Base-by-base conservation (phyloP, 2,113 vertebrate species). In the Malurus alboscapulatus region DNA sequence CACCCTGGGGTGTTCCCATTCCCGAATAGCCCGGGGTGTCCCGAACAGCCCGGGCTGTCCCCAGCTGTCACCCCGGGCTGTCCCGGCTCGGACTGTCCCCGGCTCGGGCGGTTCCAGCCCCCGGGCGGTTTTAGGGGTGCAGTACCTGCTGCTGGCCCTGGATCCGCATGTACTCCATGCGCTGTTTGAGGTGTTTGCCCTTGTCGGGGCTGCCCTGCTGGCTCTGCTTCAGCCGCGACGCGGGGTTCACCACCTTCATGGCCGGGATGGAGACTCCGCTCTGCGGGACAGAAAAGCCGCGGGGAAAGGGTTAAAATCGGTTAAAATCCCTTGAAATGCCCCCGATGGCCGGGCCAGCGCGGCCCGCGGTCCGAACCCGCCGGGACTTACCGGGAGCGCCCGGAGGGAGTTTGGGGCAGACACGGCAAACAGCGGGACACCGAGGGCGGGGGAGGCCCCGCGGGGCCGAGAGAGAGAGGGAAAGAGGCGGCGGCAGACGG, bases 71-170 rank as follows among this genome's bases (percentile, higher is more conserved):
- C 38, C 38, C 38, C 38, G 10, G 38, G 38, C 38, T 38, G 38
- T 38, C 36, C 36, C 36, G 9, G 36, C 36, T 36, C 36, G 36
- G 36, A 9, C 36, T 36, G 25, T 36, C 21, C 73, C 38, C 1
- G 30, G 1, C 24, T 6, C 29, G 1, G 14, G 51, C 9, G 32
- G 9, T 14, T 58, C 71, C 40, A 14, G 36, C 14, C 25, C 45
- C 0, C 8, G 66, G 79, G 29, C 0, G 9, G 24, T 2, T 18
- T 68, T 92, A 98, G 98, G 98, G 98, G 96, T 97, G 53, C 16
- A 38, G 85, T 98, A 99, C 99, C 99, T 99, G 99, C 96, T 99
- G 99, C 97, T 99, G 99, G 94, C 98, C 98, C 97, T 99, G 99
- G 97, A 97, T 98, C 97, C 98, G 97, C 97, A 99, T 92, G 97